A percentile compares a stretch with the other conserved stretches of the same genome.
These are phyloP conservation scores for Eurystomus glaucurus DNA, from an alignment of 2,797 vertebrate genomes.

Conservation along the genomic window DNA sequence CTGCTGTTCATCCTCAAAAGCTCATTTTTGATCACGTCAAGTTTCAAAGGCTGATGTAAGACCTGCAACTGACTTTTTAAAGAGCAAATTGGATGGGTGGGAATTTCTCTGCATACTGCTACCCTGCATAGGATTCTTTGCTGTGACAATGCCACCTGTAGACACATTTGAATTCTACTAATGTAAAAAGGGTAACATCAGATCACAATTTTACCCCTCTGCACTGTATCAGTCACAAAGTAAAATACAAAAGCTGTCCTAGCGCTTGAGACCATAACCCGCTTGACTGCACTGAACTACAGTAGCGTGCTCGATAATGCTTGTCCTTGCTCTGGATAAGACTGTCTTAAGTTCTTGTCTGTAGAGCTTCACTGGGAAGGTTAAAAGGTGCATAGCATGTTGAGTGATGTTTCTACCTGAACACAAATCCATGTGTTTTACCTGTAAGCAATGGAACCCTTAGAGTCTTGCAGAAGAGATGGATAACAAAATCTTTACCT, in stretches of 20 bases:
- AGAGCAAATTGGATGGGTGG: neutral
- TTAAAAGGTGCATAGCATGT: conserved; percentile 3
- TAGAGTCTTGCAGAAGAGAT: neutral
- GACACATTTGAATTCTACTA: neutral
- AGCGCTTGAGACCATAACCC: neutral
- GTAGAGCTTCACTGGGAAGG: neutral
- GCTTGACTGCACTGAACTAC: neutral
- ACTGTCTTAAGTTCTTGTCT: neutral
- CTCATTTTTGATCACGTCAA: neutral
- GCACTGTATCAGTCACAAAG: neutral
- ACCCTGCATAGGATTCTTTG: neutral
- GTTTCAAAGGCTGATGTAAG: neutral
- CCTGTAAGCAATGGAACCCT: neutral
- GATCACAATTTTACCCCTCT: neutral
- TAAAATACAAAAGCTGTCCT: neutral
- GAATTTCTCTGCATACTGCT: neutral
- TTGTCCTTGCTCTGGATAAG: neutral
- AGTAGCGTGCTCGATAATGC: neutral
- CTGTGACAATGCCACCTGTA: neutral
- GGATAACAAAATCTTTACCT: neutral
- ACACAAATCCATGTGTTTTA: neutral
- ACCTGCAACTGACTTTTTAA: neutral
- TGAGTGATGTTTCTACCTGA: neutral
- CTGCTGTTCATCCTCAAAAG: neutral
- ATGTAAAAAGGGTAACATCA: neutral